These are phyloP conservation scores for Sebastes aleutianus DNA, from an alignment of 2,797 vertebrate species.

Conservation along the genomic window DNA sequence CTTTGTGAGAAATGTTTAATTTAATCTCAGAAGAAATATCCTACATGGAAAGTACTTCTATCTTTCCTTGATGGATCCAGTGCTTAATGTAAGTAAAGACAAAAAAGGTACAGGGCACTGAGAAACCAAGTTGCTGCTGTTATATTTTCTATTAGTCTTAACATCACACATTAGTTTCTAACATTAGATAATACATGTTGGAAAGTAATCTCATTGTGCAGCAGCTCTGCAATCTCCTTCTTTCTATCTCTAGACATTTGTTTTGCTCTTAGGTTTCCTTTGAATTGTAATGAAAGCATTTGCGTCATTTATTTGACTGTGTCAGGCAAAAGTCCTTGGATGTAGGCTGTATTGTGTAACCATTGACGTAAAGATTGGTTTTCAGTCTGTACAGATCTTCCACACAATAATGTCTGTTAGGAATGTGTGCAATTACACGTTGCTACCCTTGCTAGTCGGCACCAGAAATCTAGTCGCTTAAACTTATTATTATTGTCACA, in stretches of 20 bases:
- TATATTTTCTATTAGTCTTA: constrained; percentile 6
- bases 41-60: constrained; percentile 62
- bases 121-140: constrained; percentile 17
- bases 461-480: too few species aligned
- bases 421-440: too few species aligned
- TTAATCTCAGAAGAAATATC: constrained; percentile 59
- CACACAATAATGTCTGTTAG: neutral
- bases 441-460: too few species aligned
- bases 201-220: constrained; percentile 20
- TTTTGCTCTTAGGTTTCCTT: neutral
- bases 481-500: too few species aligned
- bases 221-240: neutral
- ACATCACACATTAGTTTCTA: neutral
- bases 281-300: constrained; percentile 13
- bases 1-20: constrained; percentile 64
- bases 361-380: neutral
- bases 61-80: constrained; percentile 57
- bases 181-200: neutral
- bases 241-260: neutral
- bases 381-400: constrained; percentile 7
- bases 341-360: neutral
- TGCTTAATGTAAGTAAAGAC: constrained; percentile 59
- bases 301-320: constrained; percentile 4
- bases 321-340: neutral
- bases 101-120: constrained; percentile 28